Evolutionary conservation across 1,140 invertebrate genomes (phyloP).

Genomic region (Bicyclus anynana): DNA sequence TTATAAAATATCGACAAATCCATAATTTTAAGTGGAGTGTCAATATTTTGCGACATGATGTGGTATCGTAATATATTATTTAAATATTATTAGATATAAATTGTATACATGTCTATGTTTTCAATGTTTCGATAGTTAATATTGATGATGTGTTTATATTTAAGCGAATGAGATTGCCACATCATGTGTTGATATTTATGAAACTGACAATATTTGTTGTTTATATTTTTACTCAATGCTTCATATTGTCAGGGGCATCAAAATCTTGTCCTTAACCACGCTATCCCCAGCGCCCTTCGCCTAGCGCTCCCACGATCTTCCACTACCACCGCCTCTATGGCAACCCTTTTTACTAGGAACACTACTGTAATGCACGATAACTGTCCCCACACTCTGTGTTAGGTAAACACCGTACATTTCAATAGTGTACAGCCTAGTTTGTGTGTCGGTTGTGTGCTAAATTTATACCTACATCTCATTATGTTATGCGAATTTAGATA

Average conservation of each 20-base stretch:
- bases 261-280: slow-evolving; percentile 37
- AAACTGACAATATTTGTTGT: slow-evolving; percentile 31
- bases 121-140: slow-evolving; percentile 25
- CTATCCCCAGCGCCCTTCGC: slow-evolving; percentile 60
- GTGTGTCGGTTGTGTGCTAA: slow-evolving; percentile 34
- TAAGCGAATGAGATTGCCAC: slow-evolving; percentile 43
- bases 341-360: slow-evolving; percentile 38
- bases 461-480: too few species aligned
- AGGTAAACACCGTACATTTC: slow-evolving; percentile 44
- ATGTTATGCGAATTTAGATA: neutral
- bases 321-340: slow-evolving; percentile 58
- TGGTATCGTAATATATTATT: slow-evolving; percentile 39
- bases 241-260: slow-evolving; percentile 34
- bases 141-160: slow-evolving; percentile 28
- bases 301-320: slow-evolving; percentile 66
- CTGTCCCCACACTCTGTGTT: slow-evolving; percentile 22
- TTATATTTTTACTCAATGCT: slow-evolving; percentile 25
- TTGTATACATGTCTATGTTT: slow-evolving; percentile 13
- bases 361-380: slow-evolving; percentile 44
- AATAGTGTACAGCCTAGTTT: slow-evolving; percentile 39
- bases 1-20: slow-evolving; percentile 35
- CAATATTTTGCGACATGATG: slow-evolving; percentile 38
- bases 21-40: slow-evolving; percentile 21
- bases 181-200: slow-evolving; percentile 32
- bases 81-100: slow-evolving; percentile 3